Conservation (phyloP, 2,888 invertebrate species). For the Drosophila testacea region DNA sequence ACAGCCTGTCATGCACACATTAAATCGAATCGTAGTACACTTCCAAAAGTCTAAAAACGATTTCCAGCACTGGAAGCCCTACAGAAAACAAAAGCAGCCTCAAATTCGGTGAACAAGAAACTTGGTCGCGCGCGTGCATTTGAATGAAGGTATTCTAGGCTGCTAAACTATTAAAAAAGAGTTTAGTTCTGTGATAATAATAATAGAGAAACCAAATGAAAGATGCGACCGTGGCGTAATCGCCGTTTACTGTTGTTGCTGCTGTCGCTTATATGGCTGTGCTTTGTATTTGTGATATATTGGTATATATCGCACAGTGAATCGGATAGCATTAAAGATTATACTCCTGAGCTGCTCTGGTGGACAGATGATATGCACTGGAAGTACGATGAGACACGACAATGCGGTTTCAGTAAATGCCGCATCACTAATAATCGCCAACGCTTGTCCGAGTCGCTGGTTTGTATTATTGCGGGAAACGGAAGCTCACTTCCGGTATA, state of each 20-base stretch:
- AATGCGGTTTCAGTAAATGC: constrained; percentile 49
- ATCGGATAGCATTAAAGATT: neutral
- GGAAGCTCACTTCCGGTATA: constrained; percentile 29
- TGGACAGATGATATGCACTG: constrained; percentile 53
- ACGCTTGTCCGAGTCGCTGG: constrained; percentile 28
- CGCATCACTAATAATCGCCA: constrained; percentile 57
- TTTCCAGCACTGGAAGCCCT: constrained; percentile 40
- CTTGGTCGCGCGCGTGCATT: constrained; percentile 36
- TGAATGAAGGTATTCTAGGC: constrained; percentile 22
- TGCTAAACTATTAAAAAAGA: neutral
- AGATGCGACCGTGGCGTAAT: constrained; percentile 48
- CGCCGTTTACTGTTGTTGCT: constrained; percentile 7
- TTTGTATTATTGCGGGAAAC: constrained; percentile 26
- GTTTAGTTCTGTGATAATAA: neutral
- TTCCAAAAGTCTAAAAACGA: neutral
- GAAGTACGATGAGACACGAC: constrained; percentile 51
- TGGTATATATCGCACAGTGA: constrained; percentile 12
- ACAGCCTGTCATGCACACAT: neutral
- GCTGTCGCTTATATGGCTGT: constrained; percentile 46
- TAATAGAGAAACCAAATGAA: neutral
- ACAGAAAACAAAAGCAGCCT: constrained; percentile 16
- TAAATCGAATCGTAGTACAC: constrained; percentile 3
- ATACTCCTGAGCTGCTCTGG: constrained; percentile 52
- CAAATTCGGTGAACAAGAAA: constrained; percentile 3
- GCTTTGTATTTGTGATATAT: constrained; percentile 21